These are phyloP conservation scores for Sebastes steindachneri DNA, from an alignment of 2,797 vertebrate genomes.

Conservation along the genomic window DNA sequence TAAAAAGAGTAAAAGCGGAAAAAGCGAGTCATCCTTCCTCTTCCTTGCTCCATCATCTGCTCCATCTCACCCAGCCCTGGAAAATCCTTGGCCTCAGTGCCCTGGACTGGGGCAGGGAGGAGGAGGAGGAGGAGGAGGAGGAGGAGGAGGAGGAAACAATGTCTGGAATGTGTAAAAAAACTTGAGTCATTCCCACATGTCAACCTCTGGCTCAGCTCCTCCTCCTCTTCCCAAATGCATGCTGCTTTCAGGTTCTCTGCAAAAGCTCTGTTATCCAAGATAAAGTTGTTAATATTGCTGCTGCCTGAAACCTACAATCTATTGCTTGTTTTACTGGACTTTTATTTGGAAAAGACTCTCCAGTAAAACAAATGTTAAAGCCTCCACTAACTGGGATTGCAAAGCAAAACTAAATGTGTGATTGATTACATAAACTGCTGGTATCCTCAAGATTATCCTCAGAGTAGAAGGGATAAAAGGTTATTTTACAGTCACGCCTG, in stretches of 20 bases:
- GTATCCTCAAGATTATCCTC: not conserved
- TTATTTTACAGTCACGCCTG: not conserved
- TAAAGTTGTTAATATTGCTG: not conserved
- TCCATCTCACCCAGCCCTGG: conserved; percentile 43
- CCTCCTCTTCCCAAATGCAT: conserved; percentile 24
- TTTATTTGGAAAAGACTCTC: not conserved
- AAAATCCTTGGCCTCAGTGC: conserved; percentile 63
- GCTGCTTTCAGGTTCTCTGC: conserved; percentile 37
- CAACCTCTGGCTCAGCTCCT: conserved; percentile 54
- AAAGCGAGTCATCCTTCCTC: conserved; percentile 56
- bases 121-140: conserved; percentile 14
- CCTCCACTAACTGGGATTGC: not conserved
- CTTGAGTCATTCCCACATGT: conserved; percentile 78
- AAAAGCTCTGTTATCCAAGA: not conserved
- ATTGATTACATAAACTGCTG: not conserved
- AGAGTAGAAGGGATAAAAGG: fast-evolving
- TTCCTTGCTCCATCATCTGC: conserved; percentile 45
- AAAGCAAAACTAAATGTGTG: not conserved
- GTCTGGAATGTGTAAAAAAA: conserved; percentile 76
- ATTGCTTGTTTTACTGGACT: not conserved
- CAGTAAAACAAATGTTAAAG: not conserved
- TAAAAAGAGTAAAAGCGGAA: conserved; percentile 37
- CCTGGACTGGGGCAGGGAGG: conserved; percentile 27
- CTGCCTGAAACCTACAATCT: not conserved
- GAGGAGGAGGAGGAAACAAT: conserved; percentile 68